Evolutionary conservation across 2,888 invertebrate species (phyloP).

Genomic region (Celastrina argiolus): DNA sequence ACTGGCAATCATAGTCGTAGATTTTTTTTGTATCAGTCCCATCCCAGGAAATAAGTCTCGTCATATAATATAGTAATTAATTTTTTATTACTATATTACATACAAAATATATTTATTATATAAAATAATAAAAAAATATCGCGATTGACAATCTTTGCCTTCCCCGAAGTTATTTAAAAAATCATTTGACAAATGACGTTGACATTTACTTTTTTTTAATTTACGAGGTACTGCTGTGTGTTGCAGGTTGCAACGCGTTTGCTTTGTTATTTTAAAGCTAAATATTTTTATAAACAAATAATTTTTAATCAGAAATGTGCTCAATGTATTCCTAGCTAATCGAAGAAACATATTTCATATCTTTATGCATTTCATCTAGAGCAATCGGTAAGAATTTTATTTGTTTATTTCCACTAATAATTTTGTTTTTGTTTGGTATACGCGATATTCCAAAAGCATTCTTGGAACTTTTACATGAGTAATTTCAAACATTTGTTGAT

Average conservation of each 20-base stretch:
- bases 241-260: conserved; percentile 30
- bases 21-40: too few relatives aligned
- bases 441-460: background rate
- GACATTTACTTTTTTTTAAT: background rate
- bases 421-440: conserved; percentile 19
- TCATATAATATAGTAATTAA: too few relatives aligned
- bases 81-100: too few relatives aligned
- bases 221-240: background rate
- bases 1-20: too few relatives aligned
- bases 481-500: background rate
- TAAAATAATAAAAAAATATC: too few relatives aligned
- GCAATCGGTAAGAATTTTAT: conserved; percentile 13
- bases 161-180: background rate
- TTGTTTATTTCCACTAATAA: background rate
- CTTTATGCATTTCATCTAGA: background rate
- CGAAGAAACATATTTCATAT: background rate
- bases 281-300: conserved; percentile 25
- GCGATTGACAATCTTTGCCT: too few relatives aligned
- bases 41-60: too few relatives aligned
- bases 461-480: background rate
- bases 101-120: too few relatives aligned
- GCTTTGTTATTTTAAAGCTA: conserved; percentile 36
- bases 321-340: conserved; percentile 5
- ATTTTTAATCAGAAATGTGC: conserved; percentile 19
- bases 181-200: background rate